Evolutionary conservation across 1,140 invertebrate genomes (phyloP).

Genomic region (Triops cancriformis): DNA sequence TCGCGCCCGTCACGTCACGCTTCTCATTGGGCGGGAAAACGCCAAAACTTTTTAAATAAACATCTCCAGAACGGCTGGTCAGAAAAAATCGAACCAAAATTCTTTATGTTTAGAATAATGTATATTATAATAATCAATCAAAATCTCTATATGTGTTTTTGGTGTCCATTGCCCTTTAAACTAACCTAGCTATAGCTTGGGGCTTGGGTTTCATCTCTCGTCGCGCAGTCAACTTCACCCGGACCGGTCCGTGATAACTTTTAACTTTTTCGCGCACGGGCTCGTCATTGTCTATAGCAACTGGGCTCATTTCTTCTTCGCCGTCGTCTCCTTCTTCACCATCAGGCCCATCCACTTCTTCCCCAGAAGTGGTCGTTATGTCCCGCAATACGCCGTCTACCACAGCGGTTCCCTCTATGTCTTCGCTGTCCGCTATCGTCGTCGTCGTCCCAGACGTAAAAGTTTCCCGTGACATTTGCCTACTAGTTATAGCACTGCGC

Average conservation of each 20-base stretch:
- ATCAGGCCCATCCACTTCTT: conserved; percentile 4
- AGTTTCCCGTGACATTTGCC: conserved; percentile 12
- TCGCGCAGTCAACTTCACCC: background rate
- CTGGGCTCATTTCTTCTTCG: background rate
- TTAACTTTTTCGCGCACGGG: background rate
- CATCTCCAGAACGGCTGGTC: too few species aligned
- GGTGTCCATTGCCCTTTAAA: background rate
- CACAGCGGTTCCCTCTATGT: background rate
- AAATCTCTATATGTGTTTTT: too few species aligned
- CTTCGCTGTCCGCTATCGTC: background rate
- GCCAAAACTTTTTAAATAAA: too few species aligned
- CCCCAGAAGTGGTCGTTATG: background rate
- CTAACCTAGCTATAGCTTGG: background rate
- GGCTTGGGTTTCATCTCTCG: background rate
- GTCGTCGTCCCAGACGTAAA: background rate
- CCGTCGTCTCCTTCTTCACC: background rate
- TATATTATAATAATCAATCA: too few species aligned
- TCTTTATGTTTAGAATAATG: too few species aligned
- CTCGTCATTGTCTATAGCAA: background rate
- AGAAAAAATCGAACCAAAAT: too few species aligned
- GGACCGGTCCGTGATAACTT: background rate
- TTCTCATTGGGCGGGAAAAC: too few species aligned
- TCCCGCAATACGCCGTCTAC: background rate
- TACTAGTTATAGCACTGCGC: background rate
- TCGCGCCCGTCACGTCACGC: too few species aligned